Evolutionary conservation across 23 tunicate genomes (phyloP), one percentile per base, ranked within the genome.

Genomic region (Ciona savignyi): DNA sequence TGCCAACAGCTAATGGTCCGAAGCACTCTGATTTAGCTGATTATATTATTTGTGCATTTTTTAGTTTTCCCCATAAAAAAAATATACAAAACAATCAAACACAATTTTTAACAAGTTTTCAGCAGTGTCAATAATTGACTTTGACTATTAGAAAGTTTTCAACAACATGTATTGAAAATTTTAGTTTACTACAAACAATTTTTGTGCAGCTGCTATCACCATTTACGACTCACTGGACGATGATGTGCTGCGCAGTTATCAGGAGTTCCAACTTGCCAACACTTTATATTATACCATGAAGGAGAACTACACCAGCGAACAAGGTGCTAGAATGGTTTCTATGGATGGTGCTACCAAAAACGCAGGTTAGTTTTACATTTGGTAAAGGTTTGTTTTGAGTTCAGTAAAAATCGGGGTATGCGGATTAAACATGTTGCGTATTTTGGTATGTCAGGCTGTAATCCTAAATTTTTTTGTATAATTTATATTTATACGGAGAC

Each of bases 271-370:
- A 33, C 71, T 94, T 56, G 94, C 94, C 69, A 88, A 88, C 69
- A 82, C 94, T 2, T 62, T 94, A 23, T 94, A 81, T 69, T 88
- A 88, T 70, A 86, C 94, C 1, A 79, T 94, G 87, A 94, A 94
- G 78, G 99, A 94, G 64, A 94, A 94, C 80, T 94, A 94, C 70
- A 94, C 94, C 66, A 79, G 89, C 65, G 99, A 94, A 62, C 99
- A 94, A 56, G 99, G 99, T 20, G 95, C 95, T 1, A 88, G 99
- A 73, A 94, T 94, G 99, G 86, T 94, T 20, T 88, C 97, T 65
- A 94, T 94, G 99, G 99, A 94, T 49, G 99, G 99, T 34, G 99
- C 99, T 62, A 71, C 99, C 1, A 94, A 94, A 90, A 94, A 94
- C 51, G 99, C 99, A 9, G 99, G 98, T 74, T n/a, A n/a, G n/a